phyloP scores from a whole-genome alignment of 2,113 vertebrate genomes.

The human (Homo sapiens) region GRCh38 chr5:3012501-3013000 shows the following conservation, averaged over 20 bases:
- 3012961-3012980: background rate
- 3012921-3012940: fast-evolving
- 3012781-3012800: background rate
- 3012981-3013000: background rate
- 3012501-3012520: no score
- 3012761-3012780: background rate
- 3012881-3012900: no score
- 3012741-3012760: background rate
- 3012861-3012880: background rate
- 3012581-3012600: no score
- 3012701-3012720: no score
- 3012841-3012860: background rate
- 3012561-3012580: background rate
- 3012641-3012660: no score
- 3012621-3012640: background rate
- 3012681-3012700: background rate
- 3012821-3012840: fast-evolving
- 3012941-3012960: background rate
- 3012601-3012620: background rate
- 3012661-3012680: background rate
- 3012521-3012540: background rate
- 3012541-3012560: background rate
- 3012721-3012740: background rate
- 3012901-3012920: background rate
- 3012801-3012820: background rate